A percentile compares a stretch with the other conserved stretches of the same genome.
Conservation (phyloP, 2,113 vertebrate species). For the Uropsilus gracilis region DNA sequence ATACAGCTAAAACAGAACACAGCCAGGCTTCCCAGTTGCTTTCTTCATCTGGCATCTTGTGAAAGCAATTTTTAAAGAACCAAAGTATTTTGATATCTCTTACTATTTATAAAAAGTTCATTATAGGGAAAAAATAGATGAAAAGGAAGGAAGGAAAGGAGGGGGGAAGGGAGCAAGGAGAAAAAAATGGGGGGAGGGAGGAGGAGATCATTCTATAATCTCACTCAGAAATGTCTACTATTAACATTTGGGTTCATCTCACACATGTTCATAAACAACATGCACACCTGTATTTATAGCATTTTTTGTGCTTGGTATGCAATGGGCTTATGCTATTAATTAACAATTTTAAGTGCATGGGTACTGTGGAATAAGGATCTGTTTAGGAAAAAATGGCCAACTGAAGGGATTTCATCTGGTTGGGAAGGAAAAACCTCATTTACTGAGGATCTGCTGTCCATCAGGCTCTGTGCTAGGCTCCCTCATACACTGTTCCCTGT, state of each 20-base stretch:
- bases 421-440: too few species aligned
- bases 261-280: neutral
- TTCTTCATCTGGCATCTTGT: neutral
- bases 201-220: neutral
- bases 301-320: neutral
- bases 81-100: neutral
- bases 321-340: neutral
- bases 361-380: neutral
- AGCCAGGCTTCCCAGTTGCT: neutral
- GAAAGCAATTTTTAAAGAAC: neutral
- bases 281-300: neutral
- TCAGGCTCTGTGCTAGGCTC: neutral
- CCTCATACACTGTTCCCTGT: neutral
- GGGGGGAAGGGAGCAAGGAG: neutral
- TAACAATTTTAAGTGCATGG: neutral
- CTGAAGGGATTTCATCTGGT: neutral
- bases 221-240: neutral
- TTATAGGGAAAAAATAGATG: neutral
- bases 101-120: neutral
- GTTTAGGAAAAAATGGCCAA: neutral
- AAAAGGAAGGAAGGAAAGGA: too few species aligned
- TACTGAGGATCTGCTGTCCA: neutral
- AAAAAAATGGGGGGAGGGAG: fast-evolving
- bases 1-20: neutral
- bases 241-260: neutral